Conservation (phyloP, 2,113 vertebrate genomes). For the Montifringilla adamsi region DNA sequence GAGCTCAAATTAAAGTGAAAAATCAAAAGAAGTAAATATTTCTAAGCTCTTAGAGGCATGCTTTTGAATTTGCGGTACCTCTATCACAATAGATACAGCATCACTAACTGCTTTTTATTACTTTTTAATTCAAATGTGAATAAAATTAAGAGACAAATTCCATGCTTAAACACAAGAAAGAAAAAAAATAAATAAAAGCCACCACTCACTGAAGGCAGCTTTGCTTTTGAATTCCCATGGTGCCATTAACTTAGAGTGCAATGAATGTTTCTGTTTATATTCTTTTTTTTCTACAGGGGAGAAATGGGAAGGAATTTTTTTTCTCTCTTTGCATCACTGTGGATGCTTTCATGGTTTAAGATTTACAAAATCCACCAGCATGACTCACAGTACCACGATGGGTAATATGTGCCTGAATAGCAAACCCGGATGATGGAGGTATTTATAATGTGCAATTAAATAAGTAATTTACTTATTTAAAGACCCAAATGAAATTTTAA, state of each 20-base stretch:
- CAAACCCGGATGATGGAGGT: not conserved
- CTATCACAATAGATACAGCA: not conserved
- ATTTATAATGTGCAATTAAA: not conserved
- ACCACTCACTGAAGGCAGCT: not conserved
- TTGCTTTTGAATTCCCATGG: not conserved
- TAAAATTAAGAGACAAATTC: not conserved
- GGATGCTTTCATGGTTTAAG: not conserved
- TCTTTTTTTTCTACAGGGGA: not conserved
- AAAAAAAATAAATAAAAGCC: not conserved
- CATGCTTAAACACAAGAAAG: not conserved
- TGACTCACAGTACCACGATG: not conserved
- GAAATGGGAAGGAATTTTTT: not conserved
- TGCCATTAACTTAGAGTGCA: not conserved
- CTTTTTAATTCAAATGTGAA: not conserved
- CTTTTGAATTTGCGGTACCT: not conserved
- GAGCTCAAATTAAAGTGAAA: not conserved
- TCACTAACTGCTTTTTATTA: not conserved
- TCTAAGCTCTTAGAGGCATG: not conserved
- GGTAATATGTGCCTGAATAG: not conserved
- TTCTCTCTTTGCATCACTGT: not conserved
- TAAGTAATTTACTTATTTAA: not conserved
- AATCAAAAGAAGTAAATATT: not conserved
- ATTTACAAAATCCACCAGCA: not conserved
- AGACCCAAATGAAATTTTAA: not conserved
- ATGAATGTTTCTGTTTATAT: not conserved